A percentile compares a stretch with the other conserved stretches of the same genome.
Conservation (phyloP, 2,888 invertebrate species). For the Nowickia ferox region DNA sequence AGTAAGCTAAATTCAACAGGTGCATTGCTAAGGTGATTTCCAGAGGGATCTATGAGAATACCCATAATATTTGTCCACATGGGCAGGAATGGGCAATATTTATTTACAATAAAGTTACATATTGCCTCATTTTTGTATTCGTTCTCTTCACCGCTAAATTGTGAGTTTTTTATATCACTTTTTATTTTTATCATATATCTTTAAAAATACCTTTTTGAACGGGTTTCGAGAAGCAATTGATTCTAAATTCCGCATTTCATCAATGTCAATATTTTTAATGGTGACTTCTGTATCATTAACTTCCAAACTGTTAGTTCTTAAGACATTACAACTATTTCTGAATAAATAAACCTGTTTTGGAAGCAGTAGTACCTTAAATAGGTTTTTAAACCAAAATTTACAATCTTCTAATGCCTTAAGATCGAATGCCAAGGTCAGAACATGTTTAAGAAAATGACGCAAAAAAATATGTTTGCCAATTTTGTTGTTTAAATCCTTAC, state of each 20-base stretch:
- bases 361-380: too few relatives aligned
- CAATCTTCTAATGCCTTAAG: neutral
- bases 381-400: too few relatives aligned
- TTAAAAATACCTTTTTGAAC: constrained; percentile 22
- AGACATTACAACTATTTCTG: too few relatives aligned
- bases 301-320: neutral
- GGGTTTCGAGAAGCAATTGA: constrained; percentile 23
- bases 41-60: constrained; percentile 26
- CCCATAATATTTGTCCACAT: constrained; percentile 29
- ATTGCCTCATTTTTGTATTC: constrained; percentile 27
- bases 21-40: constrained; percentile 22
- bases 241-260: neutral
- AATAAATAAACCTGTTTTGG: too few relatives aligned
- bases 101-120: constrained; percentile 25
- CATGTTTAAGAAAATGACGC: too few relatives aligned
- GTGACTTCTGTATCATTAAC: neutral
- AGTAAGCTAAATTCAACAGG: constrained; percentile 37
- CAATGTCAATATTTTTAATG: neutral
- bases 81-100: constrained; percentile 30
- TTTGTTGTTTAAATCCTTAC: too few relatives aligned
- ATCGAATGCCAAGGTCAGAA: too few relatives aligned
- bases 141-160: neutral
- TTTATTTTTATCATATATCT: constrained; percentile 13
- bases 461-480: too few relatives aligned
- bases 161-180: neutral